Evolutionary conservation across 2,888 invertebrate genomes (phyloP), one percentile per base, ranked within the genome.

Genomic region (Drosophila monieri): DNA sequence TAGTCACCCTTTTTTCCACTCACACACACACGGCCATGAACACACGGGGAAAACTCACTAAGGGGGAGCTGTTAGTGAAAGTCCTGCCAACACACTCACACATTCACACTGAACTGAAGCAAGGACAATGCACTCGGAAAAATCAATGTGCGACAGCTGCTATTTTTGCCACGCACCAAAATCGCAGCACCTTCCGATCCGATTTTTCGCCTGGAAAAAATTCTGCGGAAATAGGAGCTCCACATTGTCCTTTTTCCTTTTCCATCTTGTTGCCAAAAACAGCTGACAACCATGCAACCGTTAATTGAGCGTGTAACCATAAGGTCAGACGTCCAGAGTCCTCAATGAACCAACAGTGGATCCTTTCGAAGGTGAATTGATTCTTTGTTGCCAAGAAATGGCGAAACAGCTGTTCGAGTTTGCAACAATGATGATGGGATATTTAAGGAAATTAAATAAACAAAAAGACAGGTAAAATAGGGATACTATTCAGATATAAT

Each of bases 1-100:
- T 90, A 90, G 91, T 90, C 91, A 90, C 90, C 90, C 90, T 90
- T 90, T 90, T 89, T 89, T 80, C 78, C 85, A 58, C 60, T 57
- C 57, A 44, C 65, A 64, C 35, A 54, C 43, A 46, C 37, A 59
- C 23, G 64, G 47, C 37, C 47, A 46, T 30, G 32, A 27, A 9
- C 6, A 23, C 10, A 35, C 44, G 47, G 25, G 35, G 35, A 35
- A 35, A 44, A 43, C 21, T 39, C 39, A 23, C 35, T 9, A 47
- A 21, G 48, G 57, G 57, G 14, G 23, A 10, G 76, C 57, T 64
- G 76, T 49, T 73, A 89, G 89, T 90, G 89, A 89, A 90, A 90
- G 90, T 90, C 88, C 89, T 90, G 80, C 88, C 83, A 41, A 41
- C 80, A 86, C 79, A 60, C 57, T 32, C 32, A n/a, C 58, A 58